Evolutionary conservation across 1,140 invertebrate genomes (phyloP).

Genomic region (Harpegnathos saltator): DNA sequence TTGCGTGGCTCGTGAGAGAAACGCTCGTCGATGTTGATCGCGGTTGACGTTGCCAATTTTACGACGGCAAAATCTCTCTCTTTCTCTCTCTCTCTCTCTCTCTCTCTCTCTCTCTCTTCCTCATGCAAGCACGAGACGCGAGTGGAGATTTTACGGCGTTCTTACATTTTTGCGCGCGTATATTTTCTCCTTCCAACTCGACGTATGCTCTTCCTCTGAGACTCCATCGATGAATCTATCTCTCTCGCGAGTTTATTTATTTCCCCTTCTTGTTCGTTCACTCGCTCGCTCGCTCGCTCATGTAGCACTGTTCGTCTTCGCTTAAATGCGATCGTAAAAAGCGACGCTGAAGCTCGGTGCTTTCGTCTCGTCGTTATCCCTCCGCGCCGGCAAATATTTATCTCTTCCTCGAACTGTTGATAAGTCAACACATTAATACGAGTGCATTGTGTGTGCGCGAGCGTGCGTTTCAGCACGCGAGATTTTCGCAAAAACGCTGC

Average conservation of each 20-base stretch:
- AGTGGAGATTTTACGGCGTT: not conserved
- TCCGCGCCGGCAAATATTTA: constrained; percentile 37
- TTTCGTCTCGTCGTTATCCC: constrained; percentile 22
- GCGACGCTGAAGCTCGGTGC: not conserved
- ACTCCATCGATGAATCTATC: too few species aligned
- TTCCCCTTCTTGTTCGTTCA: too few species aligned
- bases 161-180: too few species aligned
- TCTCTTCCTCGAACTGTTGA: constrained; percentile 40
- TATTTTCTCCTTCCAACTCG: too few species aligned
- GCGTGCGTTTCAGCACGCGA: constrained; percentile 1
- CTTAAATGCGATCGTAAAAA: not conserved
- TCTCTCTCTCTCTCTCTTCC: too few species aligned
- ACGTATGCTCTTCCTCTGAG: too few species aligned
- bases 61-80: not conserved
- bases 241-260: too few species aligned
- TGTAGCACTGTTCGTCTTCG: not conserved
- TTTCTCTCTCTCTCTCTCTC: too few species aligned
- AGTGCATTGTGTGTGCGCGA: constrained; percentile 37
- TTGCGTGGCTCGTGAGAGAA: not conserved
- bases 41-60: constrained; percentile 55
- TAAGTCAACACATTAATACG: constrained; percentile 50
- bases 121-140: not conserved
- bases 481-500: constrained; percentile 27
- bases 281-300: too few species aligned
- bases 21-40: constrained; percentile 34